Base-by-base conservation (phyloP, 92 coral and sea anemone species). In the Anthopleura xanthogrammica region DNA sequence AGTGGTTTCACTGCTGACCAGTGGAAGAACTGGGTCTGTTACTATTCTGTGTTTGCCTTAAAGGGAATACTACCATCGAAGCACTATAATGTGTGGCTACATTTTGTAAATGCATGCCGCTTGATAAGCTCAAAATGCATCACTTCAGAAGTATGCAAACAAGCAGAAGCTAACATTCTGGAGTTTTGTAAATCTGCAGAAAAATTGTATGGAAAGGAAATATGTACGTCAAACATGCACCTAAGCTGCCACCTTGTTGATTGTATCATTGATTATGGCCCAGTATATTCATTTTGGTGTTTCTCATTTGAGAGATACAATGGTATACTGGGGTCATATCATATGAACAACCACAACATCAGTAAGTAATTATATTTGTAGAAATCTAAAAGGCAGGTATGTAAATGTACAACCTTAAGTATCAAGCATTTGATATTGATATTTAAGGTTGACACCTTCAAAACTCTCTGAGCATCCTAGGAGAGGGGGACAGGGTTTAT, bases 1-100 rank as follows among this genome's bases (percentile, higher is more conserved):
- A 77, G 83, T 22, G 94, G 94, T 39, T 91, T 91, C 60, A 88
- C 88, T 16, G 92, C 95, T 12, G 90, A 91, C 58, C 92, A 91
- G 73, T 91, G 92, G 95, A 86, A 89, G 66, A 77, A 78, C 76
- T 89, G 92, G 85, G 82, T 86, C 2, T 24, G 52, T 19, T 78
- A 77, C 24, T 92, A 83, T 74, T 92, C 93, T 13, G 52, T 87
- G 74, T 90, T 87, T 90, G 90, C 90, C 41, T 62, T 92, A 72
- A 78, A 87, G 82, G 87, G 82, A 36, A 85, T 91, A 40, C 81
- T 88, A 41, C 88, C 92, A 36, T 16, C 22, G 41, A 58, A 78
- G 19, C 90, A 91, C 79, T 85, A 78, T 79, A 23, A 72, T 50
- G 58, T 81, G 41, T 85, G 88, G 88, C 57, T 77, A 60, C 84